Conservation (phyloP, 2,797 vertebrate genomes). For the Urocyon cinereoargenteus region DNA sequence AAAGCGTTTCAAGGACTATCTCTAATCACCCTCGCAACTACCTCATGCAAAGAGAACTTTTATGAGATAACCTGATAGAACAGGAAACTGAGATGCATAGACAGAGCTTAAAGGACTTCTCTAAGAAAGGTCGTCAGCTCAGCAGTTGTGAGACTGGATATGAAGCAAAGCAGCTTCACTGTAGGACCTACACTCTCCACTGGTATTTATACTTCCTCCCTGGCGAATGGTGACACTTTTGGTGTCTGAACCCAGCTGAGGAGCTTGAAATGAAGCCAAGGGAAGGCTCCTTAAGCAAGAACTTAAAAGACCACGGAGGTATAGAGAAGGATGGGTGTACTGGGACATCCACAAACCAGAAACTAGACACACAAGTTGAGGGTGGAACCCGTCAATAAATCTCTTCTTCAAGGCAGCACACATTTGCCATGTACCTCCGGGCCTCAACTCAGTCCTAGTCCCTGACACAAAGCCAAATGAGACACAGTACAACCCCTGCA, state of each 20-base stretch:
- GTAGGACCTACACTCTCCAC: background rate
- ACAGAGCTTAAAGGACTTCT: background rate
- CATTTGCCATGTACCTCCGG: accelerated
- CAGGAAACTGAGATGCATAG: background rate
- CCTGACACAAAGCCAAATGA: background rate
- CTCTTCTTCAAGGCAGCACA: background rate
- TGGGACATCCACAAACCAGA: background rate
- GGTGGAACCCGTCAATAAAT: background rate
- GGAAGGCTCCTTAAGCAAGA: background rate
- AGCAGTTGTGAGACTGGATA: background rate
- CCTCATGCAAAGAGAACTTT: background rate
- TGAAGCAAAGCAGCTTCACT: background rate
- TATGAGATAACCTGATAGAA: background rate
- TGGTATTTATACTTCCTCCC: background rate
- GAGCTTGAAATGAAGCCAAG: background rate
- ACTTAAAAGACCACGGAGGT: background rate
- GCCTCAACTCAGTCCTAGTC: background rate
- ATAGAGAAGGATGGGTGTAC: background rate
- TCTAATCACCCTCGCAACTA: background rate
- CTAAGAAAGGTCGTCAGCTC: background rate
- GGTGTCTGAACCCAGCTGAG: background rate
- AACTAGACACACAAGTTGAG: background rate
- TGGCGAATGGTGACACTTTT: background rate
- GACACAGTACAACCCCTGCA: background rate
- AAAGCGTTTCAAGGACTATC: background rate